Base-by-base conservation (phyloP, 2,888 invertebrate genomes). In the Nemapogon koenigi region DNA sequence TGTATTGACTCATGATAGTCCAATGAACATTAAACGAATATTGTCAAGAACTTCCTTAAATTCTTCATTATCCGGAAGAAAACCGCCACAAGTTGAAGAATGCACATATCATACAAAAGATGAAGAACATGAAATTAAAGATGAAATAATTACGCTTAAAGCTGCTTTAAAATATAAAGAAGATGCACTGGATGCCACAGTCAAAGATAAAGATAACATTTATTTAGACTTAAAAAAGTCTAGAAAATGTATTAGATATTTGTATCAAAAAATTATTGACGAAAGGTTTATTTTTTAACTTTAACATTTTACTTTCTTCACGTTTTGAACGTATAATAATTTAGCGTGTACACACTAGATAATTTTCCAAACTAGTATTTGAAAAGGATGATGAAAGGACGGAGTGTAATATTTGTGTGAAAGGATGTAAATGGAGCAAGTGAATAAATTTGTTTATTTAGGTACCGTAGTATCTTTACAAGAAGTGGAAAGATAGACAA, bases 191-290 rank as follows among this genome's bases (percentile, higher is more conserved):
- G 72, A 65, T n/a, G 68, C 61, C 33, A 46, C 80, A 39, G 66
- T 68, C 11, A 60, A 72, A 29, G 81, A 83, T 46, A 83, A 82
- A 48, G 80, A 81, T 49, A 76, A 75, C 50, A 46, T 83, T 16
- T 57, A 62, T 8, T 46, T 63, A 10, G 81, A 82, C 49, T 51
- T 82, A 25, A 67, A 76, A 46, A 72, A 65, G 47, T 66, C 71
- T 31, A 73, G 69, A 50, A 58, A 80, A 47, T 69, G 66, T 4
- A 79, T 71, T 41, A 61, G 59, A 45, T 73, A 62, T 49, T 49
- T 83, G 41, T 63, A 69, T 45, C 75, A 81, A 56, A 82, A 83
- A 54, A 53, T 83, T 43, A 66, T 76, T 43, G 79, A 82, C 45
- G 83, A 83, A 57, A 65, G 81, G 51, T 60, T 45, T 35, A 38